Conservation (phyloP, 2,797 vertebrate species). For the Numenius phaeopus region DNA sequence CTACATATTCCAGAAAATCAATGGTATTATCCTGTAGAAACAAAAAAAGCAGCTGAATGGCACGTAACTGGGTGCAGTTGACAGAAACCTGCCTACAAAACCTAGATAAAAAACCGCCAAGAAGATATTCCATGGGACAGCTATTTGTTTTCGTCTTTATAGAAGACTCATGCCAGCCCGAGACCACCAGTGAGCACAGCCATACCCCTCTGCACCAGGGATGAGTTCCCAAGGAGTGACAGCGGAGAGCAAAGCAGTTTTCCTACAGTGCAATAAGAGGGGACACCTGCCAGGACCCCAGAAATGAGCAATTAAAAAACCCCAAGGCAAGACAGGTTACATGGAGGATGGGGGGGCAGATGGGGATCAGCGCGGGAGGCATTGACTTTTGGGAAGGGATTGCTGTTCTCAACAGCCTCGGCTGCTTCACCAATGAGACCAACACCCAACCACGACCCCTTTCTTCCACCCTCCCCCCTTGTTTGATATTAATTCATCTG, state of each 20-base stretch:
- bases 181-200: background rate
- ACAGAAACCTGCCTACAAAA: background rate
- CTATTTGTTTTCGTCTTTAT: accelerated
- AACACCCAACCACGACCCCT: background rate
- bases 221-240: background rate
- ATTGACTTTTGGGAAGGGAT: background rate
- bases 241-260: background rate
- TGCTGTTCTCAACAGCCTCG: background rate
- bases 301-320: background rate
- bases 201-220: background rate
- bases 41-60: background rate
- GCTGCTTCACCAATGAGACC: background rate
- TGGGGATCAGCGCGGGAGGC: background rate
- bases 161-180: background rate
- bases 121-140: accelerated
- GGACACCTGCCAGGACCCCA: background rate
- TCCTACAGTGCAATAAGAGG: background rate
- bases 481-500: background rate
- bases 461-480: background rate
- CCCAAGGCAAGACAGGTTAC: background rate
- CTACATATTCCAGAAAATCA: constrained; percentile 96
- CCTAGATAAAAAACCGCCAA: accelerated
- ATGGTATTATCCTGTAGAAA: constrained; percentile 92
- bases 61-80: accelerated
- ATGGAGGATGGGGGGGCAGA: background rate